Percentiles rank a stretch among this genome's conserved stretches.
Conservation (phyloP, 2,797 vertebrate species). For the Garrulus glandarius region DNA sequence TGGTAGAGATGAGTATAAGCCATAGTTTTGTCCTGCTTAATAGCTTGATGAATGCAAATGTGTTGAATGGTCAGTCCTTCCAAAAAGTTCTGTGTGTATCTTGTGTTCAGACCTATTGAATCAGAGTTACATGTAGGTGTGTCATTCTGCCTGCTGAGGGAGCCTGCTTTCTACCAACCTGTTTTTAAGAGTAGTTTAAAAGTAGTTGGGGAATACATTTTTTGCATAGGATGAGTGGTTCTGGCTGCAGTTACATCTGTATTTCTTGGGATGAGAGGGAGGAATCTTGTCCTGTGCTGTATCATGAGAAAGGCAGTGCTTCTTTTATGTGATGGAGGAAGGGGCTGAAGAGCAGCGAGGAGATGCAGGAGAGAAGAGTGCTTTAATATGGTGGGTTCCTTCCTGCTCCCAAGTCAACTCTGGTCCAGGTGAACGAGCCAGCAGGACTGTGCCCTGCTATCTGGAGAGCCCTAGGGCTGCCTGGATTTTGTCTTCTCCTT, state of each 20-base stretch:
- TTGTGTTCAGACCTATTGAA: neutral
- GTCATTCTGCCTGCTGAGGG: neutral
- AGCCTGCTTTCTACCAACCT: neutral
- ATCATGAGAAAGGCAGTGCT: neutral
- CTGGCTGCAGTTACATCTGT: neutral
- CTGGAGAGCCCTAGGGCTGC: neutral
- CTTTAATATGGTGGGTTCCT: rapidly evolving
- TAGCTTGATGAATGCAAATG: neutral
- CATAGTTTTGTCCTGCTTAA: neutral
- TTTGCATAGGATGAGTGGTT: neutral
- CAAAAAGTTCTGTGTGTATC: rapidly evolving
- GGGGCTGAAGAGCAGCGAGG: neutral
- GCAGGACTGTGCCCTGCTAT: neutral
- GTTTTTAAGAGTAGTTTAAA: neutral
- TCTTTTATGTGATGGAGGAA: neutral
- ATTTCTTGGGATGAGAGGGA: neutral
- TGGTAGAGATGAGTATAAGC: neutral
- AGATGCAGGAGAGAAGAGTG: neutral
- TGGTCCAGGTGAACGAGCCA: neutral
- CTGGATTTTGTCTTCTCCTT: neutral
- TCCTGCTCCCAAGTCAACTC: neutral
- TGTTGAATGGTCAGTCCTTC: neutral
- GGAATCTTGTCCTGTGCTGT: neutral
- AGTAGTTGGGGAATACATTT: neutral
- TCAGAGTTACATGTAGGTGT: rapidly evolving